Base-by-base conservation (phyloP, 2,888 invertebrate species). In the Himalopsyche japonica region DNA sequence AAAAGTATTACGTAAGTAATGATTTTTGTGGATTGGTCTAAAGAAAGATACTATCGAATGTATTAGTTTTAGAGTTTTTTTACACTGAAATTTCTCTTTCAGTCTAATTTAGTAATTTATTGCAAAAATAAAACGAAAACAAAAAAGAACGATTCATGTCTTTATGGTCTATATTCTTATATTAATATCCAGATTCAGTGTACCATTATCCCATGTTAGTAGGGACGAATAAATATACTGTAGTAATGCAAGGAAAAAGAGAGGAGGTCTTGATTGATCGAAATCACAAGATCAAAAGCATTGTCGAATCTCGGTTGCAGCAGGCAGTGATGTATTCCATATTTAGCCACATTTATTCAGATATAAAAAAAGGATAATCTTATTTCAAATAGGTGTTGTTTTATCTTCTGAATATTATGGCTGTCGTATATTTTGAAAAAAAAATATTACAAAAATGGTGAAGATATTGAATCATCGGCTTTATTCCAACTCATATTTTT, bases 31-130 rank as follows among this genome's bases (percentile, higher is more conserved):
- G 32, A 37, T 37, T 3, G 1, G 1, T 8, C 7, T 5, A 37
- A 37, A 20, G 1, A 18, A 49, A 49, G 49, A 49, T 49, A 49
- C 49, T 1, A 49, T 49, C 49, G 57, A 20, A 7, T 70, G 30
- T 15, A 27, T 70, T 70, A 30, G 12, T 70, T 0, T 30, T 70
- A 30, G 7, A 10, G 12, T 70, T 57, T 70, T 27, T 12, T 18
- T 34, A 2, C 20, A n/a, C 80, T 15, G 32, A 80, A 48, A 49
- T 80, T 15, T 37, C 43, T 30, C 64, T 78, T 81, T 47, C n/a
- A 24, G 84, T 81, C 64, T 84, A 81, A 81, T 81, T 79, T 81
- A 32, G 64, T 4, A 81, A 84, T 84, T 84, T 84, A 84, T 84
- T 77, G 81, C 81, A 76, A 43, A 81, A 78, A 84, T 84, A 81